These are phyloP conservation scores for Oryzias melastigma DNA, from an alignment of 2,113 vertebrate species.

Conservation along the genomic window DNA sequence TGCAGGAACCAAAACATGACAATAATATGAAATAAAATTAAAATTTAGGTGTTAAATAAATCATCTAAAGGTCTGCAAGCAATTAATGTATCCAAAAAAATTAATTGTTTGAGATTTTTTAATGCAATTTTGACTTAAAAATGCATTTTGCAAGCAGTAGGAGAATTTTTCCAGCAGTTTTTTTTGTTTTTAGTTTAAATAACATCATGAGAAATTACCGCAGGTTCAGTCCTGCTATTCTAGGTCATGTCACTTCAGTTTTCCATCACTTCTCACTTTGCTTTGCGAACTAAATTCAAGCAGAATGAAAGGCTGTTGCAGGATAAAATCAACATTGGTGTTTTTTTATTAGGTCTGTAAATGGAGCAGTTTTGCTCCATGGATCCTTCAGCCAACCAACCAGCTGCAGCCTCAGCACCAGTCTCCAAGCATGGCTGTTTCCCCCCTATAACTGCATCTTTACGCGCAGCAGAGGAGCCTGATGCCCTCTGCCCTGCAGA, in stretches of 20 bases:
- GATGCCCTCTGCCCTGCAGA: no score
- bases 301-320: neutral
- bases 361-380: neutral
- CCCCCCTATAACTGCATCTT: no score
- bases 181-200: neutral
- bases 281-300: slow-evolving; percentile 2
- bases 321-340: neutral
- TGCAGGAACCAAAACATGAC: no score
- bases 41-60: no score
- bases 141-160: no score
- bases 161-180: neutral
- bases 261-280: slow-evolving; percentile 34
- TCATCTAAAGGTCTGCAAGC: no score
- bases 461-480: no score
- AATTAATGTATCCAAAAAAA: no score
- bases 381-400: neutral
- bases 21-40: no score
- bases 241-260: slow-evolving; percentile 45
- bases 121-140: no score
- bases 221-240: slow-evolving; percentile 26
- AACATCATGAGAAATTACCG: neutral
- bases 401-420: neutral
- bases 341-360: no score
- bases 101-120: no score
- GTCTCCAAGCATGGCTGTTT: neutral